Evolutionary conservation across 2,888 invertebrate species (phyloP), one percentile per base, ranked within the genome.

Genomic region (Drosophila villosipedis): DNA sequence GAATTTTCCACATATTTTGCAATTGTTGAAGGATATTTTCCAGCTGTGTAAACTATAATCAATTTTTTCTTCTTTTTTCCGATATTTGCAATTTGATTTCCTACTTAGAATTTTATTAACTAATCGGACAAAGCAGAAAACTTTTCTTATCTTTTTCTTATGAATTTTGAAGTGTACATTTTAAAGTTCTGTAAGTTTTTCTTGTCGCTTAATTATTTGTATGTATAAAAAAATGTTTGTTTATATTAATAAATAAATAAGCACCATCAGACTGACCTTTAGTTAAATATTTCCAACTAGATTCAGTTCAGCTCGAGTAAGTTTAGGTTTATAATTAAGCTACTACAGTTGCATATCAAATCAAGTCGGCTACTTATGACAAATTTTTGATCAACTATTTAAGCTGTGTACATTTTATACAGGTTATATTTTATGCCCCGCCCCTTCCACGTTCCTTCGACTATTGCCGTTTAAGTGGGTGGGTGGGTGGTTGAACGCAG

Each of bases 301-400:
- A 25, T 47, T 25, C 4, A 14, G 7, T 7, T 3, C 2, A 25
- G 16, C 16, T 47, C 47, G 16, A 25, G 41, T 5, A 12, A 12
- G 16, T 47, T 47, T 4, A 25, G 25, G 25, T 25, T 25, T 16
- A 4, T 25, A 16, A 47, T 47, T 47, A 47, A 28, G 7, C 19
- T 25, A 16, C 14, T 25, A 16, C 28, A 47, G 25, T 33, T 85
- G 76, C 83, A 74, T 79, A 54, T 68, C 68, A 78, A 68, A 76
- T 78, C 71, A 76, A 80, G 73, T 72, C 74, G 76, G 71, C 83
- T 72, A 81, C 81, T 81, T 79, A 73, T 81, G 77, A 74, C 79
- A 75, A 75, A 66, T 81, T 83, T 76, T 71, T 76, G 83, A 75
- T 71, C 78, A 83, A 85, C 83, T 83, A 83, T 85, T 85, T 85